Conservation (phyloP, 1,140 invertebrate genomes). For the Melanaphis sacchari region DNA sequence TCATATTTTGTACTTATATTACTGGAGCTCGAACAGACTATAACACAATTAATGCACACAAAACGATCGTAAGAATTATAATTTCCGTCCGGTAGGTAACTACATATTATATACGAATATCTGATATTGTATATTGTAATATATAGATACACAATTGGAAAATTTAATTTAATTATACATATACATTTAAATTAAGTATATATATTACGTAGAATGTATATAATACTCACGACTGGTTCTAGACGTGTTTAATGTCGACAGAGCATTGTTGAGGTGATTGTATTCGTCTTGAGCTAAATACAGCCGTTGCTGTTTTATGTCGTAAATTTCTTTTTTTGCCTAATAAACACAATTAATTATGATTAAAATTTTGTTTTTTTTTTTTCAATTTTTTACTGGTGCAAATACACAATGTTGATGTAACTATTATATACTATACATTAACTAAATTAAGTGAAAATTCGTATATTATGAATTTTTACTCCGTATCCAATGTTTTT, state of each 20-base stretch:
- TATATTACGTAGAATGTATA: neutral
- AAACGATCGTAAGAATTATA: constrained; percentile 54
- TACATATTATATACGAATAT: neutral
- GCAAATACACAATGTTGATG: constrained; percentile 58
- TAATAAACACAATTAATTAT: constrained; percentile 66
- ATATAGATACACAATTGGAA: constrained; percentile 6
- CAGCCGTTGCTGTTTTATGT: constrained; percentile 92
- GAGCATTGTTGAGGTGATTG: constrained; percentile 88
- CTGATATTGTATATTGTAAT: neutral
- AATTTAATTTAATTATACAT: neutral
- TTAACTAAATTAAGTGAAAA: no score
- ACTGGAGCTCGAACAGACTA: constrained; percentile 91
- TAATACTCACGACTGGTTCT: constrained; percentile 81
- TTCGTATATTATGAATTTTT: neutral
- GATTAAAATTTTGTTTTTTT: neutral
- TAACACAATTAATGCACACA: constrained; percentile 70
- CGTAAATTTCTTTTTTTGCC: constrained; percentile 96
- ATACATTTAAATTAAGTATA: no score
- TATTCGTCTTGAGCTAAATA: constrained; percentile 94
- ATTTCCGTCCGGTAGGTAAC: neutral
- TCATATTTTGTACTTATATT: constrained; percentile 91
- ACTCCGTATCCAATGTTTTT: neutral
- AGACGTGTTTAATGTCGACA: constrained; percentile 82
- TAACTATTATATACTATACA: neutral
- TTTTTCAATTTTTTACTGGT: no score